Base-by-base conservation (phyloP, 1,140 invertebrate species). In the Halesus radiatus region DNA sequence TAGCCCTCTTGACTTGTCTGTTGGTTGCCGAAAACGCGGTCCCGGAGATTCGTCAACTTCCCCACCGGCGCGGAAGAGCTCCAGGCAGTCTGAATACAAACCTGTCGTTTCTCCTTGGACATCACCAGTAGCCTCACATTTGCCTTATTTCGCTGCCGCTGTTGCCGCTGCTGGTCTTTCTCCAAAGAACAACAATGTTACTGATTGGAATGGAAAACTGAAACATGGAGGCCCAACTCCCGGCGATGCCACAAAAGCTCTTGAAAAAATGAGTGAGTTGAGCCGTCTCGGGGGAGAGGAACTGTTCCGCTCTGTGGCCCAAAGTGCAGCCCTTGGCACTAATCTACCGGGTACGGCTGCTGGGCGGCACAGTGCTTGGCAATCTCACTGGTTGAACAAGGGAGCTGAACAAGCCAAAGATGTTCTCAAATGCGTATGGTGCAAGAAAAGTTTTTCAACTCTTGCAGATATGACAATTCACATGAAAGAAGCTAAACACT, bases 401-500 rank as follows among this genome's bases (percentile, higher is more conserved):
- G 96, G 96, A 3, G 96, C 96, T 7, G 96, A 98, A 84, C 95
- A 97, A 82, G 96, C 96, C 1, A 96, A 97, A 88, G 97, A 98
- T 85, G 96, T 98, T 16, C 92, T 98, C 3, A 98, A 97, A 87
- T 98, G 97, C 87, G 97, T 98, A 3, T 98, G 96, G 96, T 98
- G 97, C 87, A 97, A 98, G 87, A 95, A 97, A 85, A 97, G 96
- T 84, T 98, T 98, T 85, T 94, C 95, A 18, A 96, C 95, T 45
- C 86, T 98, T 10, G 96, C 96, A 0, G 96, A 96, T 58, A 93
- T 98, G 89, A 98, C 96, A 1, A 93, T 95, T 18, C 97, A 98
- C 87, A 98, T 98, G 97, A 98, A 98, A 85, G 96, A 98, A 89
- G 96, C 96, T 0, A 97, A 98, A 86, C 96, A 98, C 83, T 97